phyloP scores from a whole-genome alignment of 2,888 invertebrate genomes.

The Amphipoea oculea region DNA sequence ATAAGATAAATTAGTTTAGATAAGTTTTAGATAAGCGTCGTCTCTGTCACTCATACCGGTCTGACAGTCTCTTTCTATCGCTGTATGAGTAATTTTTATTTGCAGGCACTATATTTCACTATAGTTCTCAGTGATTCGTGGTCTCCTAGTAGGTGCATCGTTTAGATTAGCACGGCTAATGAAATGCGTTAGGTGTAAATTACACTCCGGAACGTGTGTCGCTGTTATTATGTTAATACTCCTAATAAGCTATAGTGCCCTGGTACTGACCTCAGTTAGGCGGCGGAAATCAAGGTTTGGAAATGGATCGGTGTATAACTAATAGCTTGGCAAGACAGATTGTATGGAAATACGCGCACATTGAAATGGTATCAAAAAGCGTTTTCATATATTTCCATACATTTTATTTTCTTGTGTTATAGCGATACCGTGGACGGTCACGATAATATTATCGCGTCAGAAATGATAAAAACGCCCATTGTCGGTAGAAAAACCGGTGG shows the following conservation, averaged over 20 bases:
- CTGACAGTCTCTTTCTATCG: neutral
- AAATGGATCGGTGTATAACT: slow-evolving; percentile 7
- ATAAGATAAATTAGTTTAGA: too few relatives aligned
- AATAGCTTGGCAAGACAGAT: neutral
- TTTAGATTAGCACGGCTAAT: slow-evolving; percentile 75
- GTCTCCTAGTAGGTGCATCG: slow-evolving; percentile 61
- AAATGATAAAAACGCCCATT: too few relatives aligned
- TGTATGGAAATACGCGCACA: too few relatives aligned
- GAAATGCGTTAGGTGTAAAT: slow-evolving; percentile 79
- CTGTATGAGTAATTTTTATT: neutral
- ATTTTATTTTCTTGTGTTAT: too few relatives aligned
- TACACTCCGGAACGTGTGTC: slow-evolving; percentile 70
- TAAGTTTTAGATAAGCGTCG: neutral
- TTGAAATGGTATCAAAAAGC: too few relatives aligned
- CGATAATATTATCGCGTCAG: too few relatives aligned
- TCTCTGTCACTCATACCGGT: neutral
- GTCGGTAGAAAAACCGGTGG: neutral
- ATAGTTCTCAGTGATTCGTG: slow-evolving; percentile 27
- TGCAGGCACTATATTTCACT: neutral
- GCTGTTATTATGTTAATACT: slow-evolving; percentile 75
- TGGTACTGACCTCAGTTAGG: neutral
- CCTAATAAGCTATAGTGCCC: slow-evolving; percentile 36
- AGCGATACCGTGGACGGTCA: too few relatives aligned
- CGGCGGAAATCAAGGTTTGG: neutral
- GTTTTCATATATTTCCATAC: too few relatives aligned